These are phyloP conservation scores for Botia almorhae DNA, from an alignment of 2,797 vertebrate species.

Conservation along the genomic window DNA sequence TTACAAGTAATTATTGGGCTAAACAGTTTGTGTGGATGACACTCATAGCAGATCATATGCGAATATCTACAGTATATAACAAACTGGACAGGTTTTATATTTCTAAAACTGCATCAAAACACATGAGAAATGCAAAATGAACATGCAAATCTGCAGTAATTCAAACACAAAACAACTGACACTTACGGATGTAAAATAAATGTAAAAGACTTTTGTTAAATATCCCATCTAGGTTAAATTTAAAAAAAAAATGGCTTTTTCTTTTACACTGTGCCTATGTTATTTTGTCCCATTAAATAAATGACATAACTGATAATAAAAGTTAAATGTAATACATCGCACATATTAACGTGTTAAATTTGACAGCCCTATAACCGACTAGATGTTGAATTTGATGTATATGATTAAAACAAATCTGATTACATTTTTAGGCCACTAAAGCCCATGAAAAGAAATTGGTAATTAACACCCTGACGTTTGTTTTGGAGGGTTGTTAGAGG, in stretches of 20 bases:
- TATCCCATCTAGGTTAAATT: background rate
- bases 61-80: background rate
- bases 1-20: background rate
- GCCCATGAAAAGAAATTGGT: slow-evolving; percentile 28
- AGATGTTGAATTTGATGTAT: slow-evolving; percentile 24
- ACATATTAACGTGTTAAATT: background rate
- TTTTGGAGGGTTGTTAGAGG: slow-evolving; percentile 50
- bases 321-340: background rate
- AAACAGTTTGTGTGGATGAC: background rate
- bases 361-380: background rate
- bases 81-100: background rate
- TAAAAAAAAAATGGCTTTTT: background rate
- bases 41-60: background rate
- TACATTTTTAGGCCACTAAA: slow-evolving; percentile 15
- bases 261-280: background rate
- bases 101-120: background rate
- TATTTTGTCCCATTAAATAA: background rate
- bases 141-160: background rate
- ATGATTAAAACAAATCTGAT: slow-evolving; percentile 24
- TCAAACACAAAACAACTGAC: background rate
- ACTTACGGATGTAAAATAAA: background rate
- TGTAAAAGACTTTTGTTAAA: background rate
- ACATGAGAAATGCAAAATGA: background rate
- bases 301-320: background rate
- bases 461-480: slow-evolving; percentile 53